phyloP scores from a whole-genome alignment of 2,888 invertebrate species.

The Ormia ochracea region DNA sequence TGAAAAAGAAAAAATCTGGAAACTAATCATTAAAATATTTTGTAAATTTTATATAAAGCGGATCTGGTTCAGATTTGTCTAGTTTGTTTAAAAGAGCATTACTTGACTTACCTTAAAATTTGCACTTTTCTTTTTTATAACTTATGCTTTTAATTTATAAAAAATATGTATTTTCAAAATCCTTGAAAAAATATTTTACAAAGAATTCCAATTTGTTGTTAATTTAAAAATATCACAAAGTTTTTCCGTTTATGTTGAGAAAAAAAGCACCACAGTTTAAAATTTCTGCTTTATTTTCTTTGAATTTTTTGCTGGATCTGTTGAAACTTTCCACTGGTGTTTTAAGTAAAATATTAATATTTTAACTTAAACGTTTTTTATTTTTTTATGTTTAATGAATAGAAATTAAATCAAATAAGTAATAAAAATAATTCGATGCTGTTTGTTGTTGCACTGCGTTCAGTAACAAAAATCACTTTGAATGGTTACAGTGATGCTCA shows the following conservation, averaged over 20 bases:
- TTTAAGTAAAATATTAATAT: conserved; percentile 11
- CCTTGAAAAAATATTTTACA: conserved; percentile 40
- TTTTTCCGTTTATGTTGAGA: conserved; percentile 13
- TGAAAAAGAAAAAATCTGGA: no score
- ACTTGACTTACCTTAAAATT: conserved; percentile 61
- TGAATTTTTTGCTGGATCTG: background rate
- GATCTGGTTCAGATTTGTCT: no score
- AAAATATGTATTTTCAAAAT: conserved; percentile 33
- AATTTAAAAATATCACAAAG: conserved; percentile 58
- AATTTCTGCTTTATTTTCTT: conserved; percentile 14
- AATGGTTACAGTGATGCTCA: conserved; percentile 71
- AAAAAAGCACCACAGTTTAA: conserved; percentile 39
- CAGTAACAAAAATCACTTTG: conserved; percentile 74
- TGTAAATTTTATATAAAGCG: no score
- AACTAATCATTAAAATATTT: no score
- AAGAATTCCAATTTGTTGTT: conserved; percentile 40
- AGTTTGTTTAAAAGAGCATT: no score
- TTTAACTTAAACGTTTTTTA: conserved; percentile 20
- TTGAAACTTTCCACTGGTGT: conserved; percentile 30
- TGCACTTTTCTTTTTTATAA: conserved; percentile 50
- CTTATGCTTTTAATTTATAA: conserved; percentile 26
- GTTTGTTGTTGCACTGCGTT: conserved; percentile 65
- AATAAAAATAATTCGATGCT: conserved; percentile 43
- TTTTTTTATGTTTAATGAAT: conserved; percentile 18
- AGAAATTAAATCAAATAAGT: conserved; percentile 32